Conservation (phyloP, 2,113 vertebrate species). For the Euleptes europaea region DNA sequence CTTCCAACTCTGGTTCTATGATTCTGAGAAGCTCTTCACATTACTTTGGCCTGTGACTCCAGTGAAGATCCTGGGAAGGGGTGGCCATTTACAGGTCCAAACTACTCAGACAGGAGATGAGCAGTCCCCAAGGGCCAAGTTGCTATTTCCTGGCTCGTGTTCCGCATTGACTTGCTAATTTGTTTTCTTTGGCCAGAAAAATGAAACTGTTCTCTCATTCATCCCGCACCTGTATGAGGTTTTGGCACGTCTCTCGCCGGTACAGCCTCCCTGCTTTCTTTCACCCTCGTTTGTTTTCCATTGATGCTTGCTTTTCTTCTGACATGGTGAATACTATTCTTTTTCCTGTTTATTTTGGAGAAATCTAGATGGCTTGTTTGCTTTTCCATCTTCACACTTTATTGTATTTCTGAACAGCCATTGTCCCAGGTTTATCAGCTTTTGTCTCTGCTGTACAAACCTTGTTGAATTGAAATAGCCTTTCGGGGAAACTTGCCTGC, state of each 20-base stretch:
- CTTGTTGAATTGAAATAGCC: conserved; percentile 45
- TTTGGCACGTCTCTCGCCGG: not conserved
- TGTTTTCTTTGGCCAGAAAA: not conserved
- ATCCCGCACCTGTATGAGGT: not conserved
- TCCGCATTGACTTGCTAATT: not conserved
- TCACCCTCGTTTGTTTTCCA: conserved; percentile 31
- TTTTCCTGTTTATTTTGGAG: conserved; percentile 37
- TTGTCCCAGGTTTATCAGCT: conserved; percentile 40
- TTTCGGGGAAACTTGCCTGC: conserved; percentile 50
- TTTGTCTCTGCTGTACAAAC: conserved; percentile 54
- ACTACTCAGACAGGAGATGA: not conserved
- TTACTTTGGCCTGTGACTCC: conserved; percentile 4
- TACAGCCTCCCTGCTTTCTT: conserved; percentile 20
- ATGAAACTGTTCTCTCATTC: not conserved
- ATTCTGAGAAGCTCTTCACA: not conserved
- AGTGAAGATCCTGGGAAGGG: not conserved
- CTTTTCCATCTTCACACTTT: conserved; percentile 48
- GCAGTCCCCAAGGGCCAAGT: not conserved
- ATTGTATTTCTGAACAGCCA: conserved; percentile 27
- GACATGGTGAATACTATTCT: conserved; percentile 20
- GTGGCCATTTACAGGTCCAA: not conserved
- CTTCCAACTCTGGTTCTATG: too few relatives aligned
- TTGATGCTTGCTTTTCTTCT: not conserved
- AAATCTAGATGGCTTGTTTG: conserved; percentile 32
- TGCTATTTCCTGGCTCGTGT: not conserved